These are phyloP conservation scores for Clepsis dumicolana DNA, from an alignment of 2,888 invertebrate genomes.

Conservation along the genomic window DNA sequence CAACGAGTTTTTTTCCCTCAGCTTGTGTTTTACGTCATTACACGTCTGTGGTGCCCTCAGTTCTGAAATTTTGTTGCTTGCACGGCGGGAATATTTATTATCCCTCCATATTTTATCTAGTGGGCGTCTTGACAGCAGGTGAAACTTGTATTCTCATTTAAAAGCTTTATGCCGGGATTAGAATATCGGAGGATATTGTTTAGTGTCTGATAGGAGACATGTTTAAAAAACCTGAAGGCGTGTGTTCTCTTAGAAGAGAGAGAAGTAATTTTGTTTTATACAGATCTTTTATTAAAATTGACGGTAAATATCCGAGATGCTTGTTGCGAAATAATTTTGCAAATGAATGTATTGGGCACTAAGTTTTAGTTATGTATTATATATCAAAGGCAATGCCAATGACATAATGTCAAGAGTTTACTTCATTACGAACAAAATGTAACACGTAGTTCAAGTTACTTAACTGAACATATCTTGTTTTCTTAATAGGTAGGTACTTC, in stretches of 20 bases:
- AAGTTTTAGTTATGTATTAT: too few relatives aligned
- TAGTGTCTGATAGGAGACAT: not conserved
- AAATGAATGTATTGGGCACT: too few relatives aligned
- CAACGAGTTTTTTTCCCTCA: slow-evolving; percentile 8
- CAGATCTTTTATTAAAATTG: too few relatives aligned
- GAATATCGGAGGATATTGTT: slow-evolving; percentile 10
- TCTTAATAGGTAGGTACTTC: too few relatives aligned
- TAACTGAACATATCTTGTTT: too few relatives aligned
- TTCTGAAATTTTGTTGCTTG: slow-evolving; percentile 50
- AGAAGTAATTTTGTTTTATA: not conserved
- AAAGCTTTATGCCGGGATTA: slow-evolving; percentile 34
- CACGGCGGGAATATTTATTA: slow-evolving; percentile 47
- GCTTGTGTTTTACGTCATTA: slow-evolving; percentile 29
- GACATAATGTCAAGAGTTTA: too few relatives aligned
- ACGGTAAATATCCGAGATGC: too few relatives aligned
- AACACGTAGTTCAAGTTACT: too few relatives aligned
- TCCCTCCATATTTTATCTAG: slow-evolving; percentile 48
- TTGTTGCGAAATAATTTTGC: too few relatives aligned
- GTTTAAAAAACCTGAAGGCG: not conserved
- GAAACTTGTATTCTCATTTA: slow-evolving; percentile 36
- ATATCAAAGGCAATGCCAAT: too few relatives aligned
- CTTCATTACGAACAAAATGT: too few relatives aligned
- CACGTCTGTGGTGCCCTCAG: slow-evolving; percentile 46
- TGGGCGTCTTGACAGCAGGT: slow-evolving; percentile 36
- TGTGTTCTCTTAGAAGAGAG: not conserved